Evolutionary conservation across 2,113 vertebrate genomes (phyloP).

Genomic region (Acinonyx jubatus): DNA sequence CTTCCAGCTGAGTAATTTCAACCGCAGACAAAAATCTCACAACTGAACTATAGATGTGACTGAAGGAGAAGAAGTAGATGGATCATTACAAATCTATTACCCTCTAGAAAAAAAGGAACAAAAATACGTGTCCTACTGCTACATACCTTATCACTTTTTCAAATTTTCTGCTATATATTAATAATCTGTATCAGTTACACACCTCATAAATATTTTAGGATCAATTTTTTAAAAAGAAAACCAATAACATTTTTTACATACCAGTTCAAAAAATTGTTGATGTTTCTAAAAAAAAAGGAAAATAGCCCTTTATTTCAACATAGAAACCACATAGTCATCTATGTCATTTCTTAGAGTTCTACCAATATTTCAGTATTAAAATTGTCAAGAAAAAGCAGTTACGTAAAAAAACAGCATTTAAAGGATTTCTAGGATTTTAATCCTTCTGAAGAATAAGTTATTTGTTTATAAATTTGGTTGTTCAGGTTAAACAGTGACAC

Average conservation of each 20-base stretch:
- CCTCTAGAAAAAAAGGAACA: not conserved
- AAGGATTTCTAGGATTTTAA: not conserved
- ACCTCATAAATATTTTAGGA: not conserved
- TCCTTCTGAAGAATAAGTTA: not conserved
- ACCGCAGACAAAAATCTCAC: not conserved
- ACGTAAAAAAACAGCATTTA: not conserved
- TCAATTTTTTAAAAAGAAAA: not conserved
- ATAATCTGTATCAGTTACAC: not conserved
- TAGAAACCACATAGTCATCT: not conserved
- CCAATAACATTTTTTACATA: not conserved
- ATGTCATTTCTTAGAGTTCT: not conserved
- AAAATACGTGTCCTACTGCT: not conserved
- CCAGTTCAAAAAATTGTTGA: not conserved
- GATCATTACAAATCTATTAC: not conserved
- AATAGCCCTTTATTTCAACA: not conserved
- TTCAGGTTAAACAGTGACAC: conserved; percentile 1
- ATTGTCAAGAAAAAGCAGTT: conserved; percentile 13
- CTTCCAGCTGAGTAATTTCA: not conserved
- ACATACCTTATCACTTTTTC: not conserved
- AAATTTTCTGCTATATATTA: not conserved
- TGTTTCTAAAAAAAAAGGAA: not conserved
- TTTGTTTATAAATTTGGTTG: not conserved
- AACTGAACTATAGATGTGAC: not conserved
- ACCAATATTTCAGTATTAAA: not conserved
- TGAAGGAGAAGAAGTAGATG: not conserved